Evolutionary conservation across 2,113 vertebrate species (phyloP), one percentile per base, ranked within the genome.

Genomic region (Castor canadensis): DNA sequence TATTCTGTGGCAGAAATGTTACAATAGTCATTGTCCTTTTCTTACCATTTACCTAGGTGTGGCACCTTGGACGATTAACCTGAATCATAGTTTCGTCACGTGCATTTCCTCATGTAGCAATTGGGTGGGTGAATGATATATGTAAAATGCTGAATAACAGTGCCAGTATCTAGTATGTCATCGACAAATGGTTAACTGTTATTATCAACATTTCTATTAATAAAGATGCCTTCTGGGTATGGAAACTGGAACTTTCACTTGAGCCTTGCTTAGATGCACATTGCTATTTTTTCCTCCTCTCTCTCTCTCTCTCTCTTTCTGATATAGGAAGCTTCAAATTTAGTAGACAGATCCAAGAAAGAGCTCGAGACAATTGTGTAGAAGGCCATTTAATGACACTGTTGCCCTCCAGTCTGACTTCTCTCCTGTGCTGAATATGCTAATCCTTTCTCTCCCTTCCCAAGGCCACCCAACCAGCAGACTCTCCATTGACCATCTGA

Each of bases 241-340:
- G 52, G 71, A 76, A 76, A 73, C 3, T 47, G 38, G 75, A 32
- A 45, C 28, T 69, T 91, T 28, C 17, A 2, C 60, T 58, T 60
- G 32, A 87, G 83, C 58, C 87, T 87, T 2, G 9, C 54, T 79
- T 76, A 81, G 75, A 54, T 3, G 10, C 72, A 26, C 22, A 60
- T 12, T 26, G 28, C 66, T n/a, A 30, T 66, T 43, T 52, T 66
- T 28, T 11, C 64, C 30, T 28, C 10, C 5, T 54, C 9, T 60
- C 19, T 28, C 69, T 69, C 20, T 38, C 17, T 38, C 26, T 56
- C 52, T 19, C 35, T 77, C 72, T 80, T 47, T 52, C 88, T 69
- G 66, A 66, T 62, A 80, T 1, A 83, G 52, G 47, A 89, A 93
- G 66, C 20, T 58, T 85, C 92, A 89, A 60, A 95, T 88, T 96